These are phyloP conservation scores for Pleuronectes platessa DNA, from an alignment of 2,113 vertebrate species.

Conservation along the genomic window DNA sequence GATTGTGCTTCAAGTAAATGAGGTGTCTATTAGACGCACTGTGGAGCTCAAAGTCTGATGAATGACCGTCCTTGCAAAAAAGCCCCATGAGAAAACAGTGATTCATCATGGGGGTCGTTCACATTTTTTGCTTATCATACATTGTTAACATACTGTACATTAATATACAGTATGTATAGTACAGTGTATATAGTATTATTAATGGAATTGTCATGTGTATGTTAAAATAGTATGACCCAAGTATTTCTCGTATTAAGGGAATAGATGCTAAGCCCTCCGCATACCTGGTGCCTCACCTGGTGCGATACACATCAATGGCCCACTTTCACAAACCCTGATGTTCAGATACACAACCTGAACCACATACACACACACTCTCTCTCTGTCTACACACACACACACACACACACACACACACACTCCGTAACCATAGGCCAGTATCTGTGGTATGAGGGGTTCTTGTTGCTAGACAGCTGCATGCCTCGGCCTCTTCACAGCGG, in stretches of 20 bases:
- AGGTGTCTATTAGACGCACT: conserved; percentile 25
- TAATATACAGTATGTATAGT: not conserved
- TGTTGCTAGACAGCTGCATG: conserved; percentile 83
- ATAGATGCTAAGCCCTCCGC: not conserved
- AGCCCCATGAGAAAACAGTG: not conserved
- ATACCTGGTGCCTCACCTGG: conserved; percentile 57
- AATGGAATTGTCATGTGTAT: not conserved
- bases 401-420: conserved; percentile 54
- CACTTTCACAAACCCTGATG: conserved; percentile 72
- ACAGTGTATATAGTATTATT: not conserved
- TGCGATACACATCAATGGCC: conserved; percentile 49
- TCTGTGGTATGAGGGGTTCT: conserved; percentile 76
- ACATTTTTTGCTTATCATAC: not conserved
- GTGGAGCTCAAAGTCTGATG: conserved; percentile 26
- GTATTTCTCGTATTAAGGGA: not conserved
- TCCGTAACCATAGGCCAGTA: conserved; percentile 70
- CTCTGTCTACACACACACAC: too few relatives aligned
- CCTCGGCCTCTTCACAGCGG: conserved; percentile 74
- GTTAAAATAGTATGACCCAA: not conserved
- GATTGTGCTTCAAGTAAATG: conserved; percentile 32
- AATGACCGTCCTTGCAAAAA: conserved; percentile 16
- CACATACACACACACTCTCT: conserved; percentile 50
- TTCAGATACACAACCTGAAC: conserved; percentile 59
- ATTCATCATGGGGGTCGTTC: not conserved
- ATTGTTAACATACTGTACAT: not conserved